Evolutionary conservation across 2,113 vertebrate species (phyloP).

Genomic region (Poeciliopsis turrubarensis): DNA sequence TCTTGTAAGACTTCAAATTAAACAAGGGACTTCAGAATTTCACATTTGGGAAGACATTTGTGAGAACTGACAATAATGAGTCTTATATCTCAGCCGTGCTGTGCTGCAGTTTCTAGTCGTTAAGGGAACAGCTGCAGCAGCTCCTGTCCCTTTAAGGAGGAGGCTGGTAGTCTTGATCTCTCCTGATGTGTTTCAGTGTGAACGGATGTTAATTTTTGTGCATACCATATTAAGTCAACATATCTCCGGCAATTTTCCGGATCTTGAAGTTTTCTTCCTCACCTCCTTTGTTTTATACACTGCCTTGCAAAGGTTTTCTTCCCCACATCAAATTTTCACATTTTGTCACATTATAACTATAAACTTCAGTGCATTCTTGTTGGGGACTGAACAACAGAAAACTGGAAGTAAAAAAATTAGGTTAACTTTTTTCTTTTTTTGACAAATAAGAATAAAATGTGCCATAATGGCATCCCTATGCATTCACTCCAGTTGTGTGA

Average conservation of each 20-base stretch:
- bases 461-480: too few relatives aligned
- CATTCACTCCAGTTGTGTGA: too few relatives aligned
- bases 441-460: too few relatives aligned
- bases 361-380: too few relatives aligned
- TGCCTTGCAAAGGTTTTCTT: too few relatives aligned
- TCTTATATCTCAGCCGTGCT: constrained; percentile 20
- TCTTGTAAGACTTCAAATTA: background rate
- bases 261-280: too few relatives aligned
- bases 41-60: background rate
- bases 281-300: too few relatives aligned
- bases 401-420: too few relatives aligned
- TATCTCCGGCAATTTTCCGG: background rate
- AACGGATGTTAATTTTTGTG: constrained; percentile 34
- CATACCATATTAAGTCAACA: constrained; percentile 20
- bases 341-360: too few relatives aligned
- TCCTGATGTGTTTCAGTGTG: constrained; percentile 40
- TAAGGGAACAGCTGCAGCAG: constrained; percentile 37
- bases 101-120: constrained; percentile 30
- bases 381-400: too few relatives aligned
- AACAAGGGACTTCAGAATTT: background rate
- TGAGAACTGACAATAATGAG: constrained; percentile 43
- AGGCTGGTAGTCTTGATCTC: constrained; percentile 16
- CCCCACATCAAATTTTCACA: too few relatives aligned
- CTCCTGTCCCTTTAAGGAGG: constrained; percentile 32
- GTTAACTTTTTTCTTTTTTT: too few relatives aligned